These are phyloP conservation scores for Ceryle rudis DNA, from an alignment of 2,797 vertebrate species.

Conservation along the genomic window DNA sequence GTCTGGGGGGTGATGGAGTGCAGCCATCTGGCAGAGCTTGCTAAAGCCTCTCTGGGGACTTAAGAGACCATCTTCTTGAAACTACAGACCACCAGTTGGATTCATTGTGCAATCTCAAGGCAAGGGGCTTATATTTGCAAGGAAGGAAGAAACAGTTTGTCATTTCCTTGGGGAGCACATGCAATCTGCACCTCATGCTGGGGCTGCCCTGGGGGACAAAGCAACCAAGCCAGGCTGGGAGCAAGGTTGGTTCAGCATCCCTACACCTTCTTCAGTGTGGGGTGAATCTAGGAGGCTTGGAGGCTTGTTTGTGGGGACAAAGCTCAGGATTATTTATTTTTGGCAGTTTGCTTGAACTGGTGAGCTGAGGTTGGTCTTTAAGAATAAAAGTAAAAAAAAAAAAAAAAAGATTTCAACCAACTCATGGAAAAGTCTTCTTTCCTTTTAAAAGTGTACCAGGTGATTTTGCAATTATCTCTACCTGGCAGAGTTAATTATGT, in stretches of 20 bases:
- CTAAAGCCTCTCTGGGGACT: not conserved
- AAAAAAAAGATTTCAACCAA: not conserved
- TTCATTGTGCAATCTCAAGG: not conserved
- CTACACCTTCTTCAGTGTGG: not conserved
- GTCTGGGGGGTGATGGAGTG: not conserved
- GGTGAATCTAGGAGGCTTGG: not conserved
- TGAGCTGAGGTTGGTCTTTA: not conserved
- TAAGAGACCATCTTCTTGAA: not conserved
- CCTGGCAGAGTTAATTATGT: conserved; percentile 58
- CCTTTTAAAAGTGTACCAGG: not conserved
- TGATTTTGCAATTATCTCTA: conserved; percentile 37
- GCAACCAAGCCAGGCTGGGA: not conserved
- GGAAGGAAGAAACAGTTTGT: not conserved
- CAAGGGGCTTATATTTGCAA: not conserved
- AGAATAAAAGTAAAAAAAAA: not conserved
- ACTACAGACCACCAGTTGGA: not conserved
- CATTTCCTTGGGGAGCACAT: rapidly evolving
- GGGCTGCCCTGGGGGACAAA: not conserved
- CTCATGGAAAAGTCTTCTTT: not conserved
- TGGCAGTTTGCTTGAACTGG: not conserved
- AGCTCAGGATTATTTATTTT: not conserved
- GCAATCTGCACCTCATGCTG: not conserved
- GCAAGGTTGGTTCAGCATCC: not conserved
- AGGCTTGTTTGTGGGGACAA: not conserved
- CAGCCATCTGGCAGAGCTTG: not conserved